These are phyloP conservation scores for Condylura cristata DNA, from an alignment of 2,113 vertebrate genomes.

Conservation along the genomic window DNA sequence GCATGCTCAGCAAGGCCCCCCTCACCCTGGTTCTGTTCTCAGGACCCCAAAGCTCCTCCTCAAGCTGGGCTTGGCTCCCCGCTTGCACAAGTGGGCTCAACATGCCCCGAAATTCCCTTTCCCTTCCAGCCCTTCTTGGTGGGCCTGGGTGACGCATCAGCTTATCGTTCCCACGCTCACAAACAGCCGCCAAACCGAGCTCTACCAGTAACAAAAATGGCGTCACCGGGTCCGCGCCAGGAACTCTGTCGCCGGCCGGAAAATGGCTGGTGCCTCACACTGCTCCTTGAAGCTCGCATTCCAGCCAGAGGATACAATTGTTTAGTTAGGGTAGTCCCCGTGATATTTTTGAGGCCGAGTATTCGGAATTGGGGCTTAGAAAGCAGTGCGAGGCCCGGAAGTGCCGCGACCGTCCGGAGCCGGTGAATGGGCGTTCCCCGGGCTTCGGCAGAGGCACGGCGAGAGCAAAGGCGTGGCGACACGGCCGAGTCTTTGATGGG, in stretches of 20 bases:
- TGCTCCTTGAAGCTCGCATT: not conserved
- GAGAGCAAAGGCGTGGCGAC: not conserved
- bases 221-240: not conserved
- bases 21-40: conserved; percentile 32
- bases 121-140: not conserved
- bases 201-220: not conserved
- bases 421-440: not conserved
- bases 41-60: conserved; percentile 10
- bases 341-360: not conserved
- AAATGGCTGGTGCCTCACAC: not conserved
- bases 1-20: not conserved
- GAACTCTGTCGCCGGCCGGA: not conserved
- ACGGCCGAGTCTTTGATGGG: rapidly evolving
- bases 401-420: not conserved
- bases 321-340: not conserved
- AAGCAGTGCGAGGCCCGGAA: not conserved
- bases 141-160: not conserved
- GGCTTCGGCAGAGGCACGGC: not conserved
- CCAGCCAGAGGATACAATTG: not conserved
- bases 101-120: not conserved
- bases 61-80: not conserved
- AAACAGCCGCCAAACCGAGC: not conserved
- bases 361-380: not conserved
- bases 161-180: not conserved
- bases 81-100: not conserved